Base-by-base conservation (phyloP, 2,113 vertebrate genomes). In the Myrmecophaga tridactyla region DNA sequence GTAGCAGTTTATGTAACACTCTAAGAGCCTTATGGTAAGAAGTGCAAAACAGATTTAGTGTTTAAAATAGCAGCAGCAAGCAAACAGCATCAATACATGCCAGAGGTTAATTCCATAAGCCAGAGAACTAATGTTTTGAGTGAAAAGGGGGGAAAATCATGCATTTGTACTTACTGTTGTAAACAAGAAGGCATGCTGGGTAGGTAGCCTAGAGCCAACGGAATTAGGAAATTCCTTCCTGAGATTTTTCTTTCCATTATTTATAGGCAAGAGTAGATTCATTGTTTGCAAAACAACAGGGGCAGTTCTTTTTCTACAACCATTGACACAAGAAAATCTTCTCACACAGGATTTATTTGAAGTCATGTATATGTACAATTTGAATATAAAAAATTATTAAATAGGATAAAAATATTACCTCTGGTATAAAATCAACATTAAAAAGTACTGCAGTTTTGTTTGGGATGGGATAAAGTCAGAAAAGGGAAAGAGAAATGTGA, bases 101-200 rank as follows among this genome's bases (percentile, higher is more conserved):
- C 83, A 90, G 87, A 96, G 92, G 97, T 96, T 97, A 98, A 98
- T 98, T 98, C 94, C 81, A 93, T 81, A 95, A 98, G 81, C 67
- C 29, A 17, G 78, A 95, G 96, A 96, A 81, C 94, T 97, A 94
- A 94, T 92, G 82, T 89, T 97, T 89, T 81, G 36, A 92, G 93
- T 89, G 93, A 94, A 96, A 97, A 94, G 51, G 97, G 97, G 86
- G 92, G 97, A 96, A 94, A 48, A 92, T 92, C 80, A 11, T 58
- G 65, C 63, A 62, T 97, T 97, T 96, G 97, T 95, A 96, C 34
- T 97, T 95, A 86, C 70, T 89, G 96, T 89, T 97, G 94, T 98
- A 98, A 98, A 97, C 98, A 98, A 97, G 97, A 93, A 98, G 77
- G 20, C 94, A 96, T 95, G 92, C 97, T 96, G 98, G 75, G 97